These are phyloP conservation scores for Xestia sexstrigata DNA, from an alignment of 2,888 invertebrate species.

Conservation along the genomic window DNA sequence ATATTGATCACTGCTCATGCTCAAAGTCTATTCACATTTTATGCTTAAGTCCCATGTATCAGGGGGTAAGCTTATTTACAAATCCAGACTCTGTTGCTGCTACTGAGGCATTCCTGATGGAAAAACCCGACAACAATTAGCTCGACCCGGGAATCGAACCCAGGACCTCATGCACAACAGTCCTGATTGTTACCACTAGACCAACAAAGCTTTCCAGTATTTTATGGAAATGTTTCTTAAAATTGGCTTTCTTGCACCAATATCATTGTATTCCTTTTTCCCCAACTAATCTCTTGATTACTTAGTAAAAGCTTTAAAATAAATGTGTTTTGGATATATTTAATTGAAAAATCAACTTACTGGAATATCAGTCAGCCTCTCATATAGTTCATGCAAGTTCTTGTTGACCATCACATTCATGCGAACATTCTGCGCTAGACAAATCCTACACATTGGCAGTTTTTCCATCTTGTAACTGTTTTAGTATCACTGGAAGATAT, in stretches of 20 bases:
- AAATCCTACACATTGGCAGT: background rate
- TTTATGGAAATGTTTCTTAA: too few species aligned
- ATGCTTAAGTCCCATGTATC: too few species aligned
- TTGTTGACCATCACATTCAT: background rate
- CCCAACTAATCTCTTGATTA: background rate
- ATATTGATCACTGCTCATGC: too few species aligned
- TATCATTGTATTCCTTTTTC: background rate
- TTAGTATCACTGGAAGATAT: background rate
- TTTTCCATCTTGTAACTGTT: background rate
- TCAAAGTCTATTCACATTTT: too few species aligned
- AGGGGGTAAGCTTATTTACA: too few species aligned
- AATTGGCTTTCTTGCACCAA: background rate
- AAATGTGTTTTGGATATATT: background rate
- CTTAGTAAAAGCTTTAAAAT: background rate
- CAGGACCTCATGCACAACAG: too few species aligned
- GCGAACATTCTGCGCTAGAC: background rate
- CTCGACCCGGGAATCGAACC: too few species aligned
- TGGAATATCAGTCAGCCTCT: background rate
- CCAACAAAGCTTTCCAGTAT: too few species aligned
- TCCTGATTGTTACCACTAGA: too few species aligned
- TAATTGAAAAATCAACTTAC: conserved; percentile 1
- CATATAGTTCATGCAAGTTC: conserved; percentile 4
- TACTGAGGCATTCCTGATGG: too few species aligned
- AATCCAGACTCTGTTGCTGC: too few species aligned
- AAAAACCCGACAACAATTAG: too few species aligned